phyloP scores from a whole-genome alignment of 1,140 invertebrate genomes.

The Trichonephila clavata region DNA sequence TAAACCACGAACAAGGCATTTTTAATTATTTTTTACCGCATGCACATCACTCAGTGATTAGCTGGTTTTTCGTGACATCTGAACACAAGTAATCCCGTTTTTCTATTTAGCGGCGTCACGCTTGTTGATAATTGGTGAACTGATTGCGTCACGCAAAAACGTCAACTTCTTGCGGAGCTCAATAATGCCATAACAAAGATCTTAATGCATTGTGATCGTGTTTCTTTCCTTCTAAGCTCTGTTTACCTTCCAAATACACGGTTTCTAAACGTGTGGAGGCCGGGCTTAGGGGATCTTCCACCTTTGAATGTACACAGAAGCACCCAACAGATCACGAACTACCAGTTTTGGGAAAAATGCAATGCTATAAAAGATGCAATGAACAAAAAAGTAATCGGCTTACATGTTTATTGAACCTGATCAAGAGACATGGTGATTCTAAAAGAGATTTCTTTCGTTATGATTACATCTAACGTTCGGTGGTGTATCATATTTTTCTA shows the following conservation, averaged over 20 bases:
- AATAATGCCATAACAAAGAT: not conserved
- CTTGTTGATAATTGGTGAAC: slow-evolving; percentile 9
- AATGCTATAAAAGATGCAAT: too few species aligned
- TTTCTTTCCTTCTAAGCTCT: not conserved
- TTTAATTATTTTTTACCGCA: slow-evolving; percentile 42
- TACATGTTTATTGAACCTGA: too few species aligned
- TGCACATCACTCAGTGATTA: not conserved
- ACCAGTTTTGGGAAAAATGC: too few species aligned
- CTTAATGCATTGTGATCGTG: not conserved
- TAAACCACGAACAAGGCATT: not conserved
- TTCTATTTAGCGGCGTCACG: slow-evolving; percentile 42
- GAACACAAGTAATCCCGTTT: slow-evolving; percentile 46
- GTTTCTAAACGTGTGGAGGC: not conserved
- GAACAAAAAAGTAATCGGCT: too few species aligned
- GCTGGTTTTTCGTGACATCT: slow-evolving; percentile 16
- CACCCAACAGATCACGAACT: too few species aligned
- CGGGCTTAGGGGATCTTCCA: not conserved
- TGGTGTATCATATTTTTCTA: too few species aligned
- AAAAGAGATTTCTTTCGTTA: too few species aligned
- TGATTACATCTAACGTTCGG: too few species aligned
- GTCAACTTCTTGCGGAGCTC: not conserved
- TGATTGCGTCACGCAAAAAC: slow-evolving; percentile 47
- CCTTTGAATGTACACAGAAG: not conserved
- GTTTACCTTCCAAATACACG: not conserved
- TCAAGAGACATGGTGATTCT: too few species aligned